Conservation (phyloP, 2,797 vertebrate species). For the Avahi laniger region DNA sequence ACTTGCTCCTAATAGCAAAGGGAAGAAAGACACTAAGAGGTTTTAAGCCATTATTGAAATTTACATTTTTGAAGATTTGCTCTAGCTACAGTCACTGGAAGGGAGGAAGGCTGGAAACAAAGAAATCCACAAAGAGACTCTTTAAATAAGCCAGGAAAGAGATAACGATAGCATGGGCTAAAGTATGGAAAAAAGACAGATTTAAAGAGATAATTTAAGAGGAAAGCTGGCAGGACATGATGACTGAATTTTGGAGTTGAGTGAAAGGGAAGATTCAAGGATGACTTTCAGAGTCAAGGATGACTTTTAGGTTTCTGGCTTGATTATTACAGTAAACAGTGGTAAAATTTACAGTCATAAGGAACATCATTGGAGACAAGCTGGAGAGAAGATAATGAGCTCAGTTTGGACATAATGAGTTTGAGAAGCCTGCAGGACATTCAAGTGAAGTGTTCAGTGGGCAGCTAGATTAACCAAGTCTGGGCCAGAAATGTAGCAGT, state of each 20-base stretch:
- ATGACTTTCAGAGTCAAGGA: background rate
- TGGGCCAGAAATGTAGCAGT: background rate
- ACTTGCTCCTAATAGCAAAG: background rate
- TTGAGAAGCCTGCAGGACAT: background rate
- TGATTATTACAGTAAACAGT: background rate
- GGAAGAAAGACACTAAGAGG: background rate
- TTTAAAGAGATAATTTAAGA: background rate
- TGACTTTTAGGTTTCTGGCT: background rate
- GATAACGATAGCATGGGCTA: background rate
- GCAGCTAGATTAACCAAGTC: background rate
- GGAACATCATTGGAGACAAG: background rate
- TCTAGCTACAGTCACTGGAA: background rate
- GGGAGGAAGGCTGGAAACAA: background rate
- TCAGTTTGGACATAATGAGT: background rate
- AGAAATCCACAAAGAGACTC: background rate
- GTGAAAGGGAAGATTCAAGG: background rate
- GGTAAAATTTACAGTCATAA: background rate
- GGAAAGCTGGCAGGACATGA: background rate
- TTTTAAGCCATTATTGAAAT: background rate
- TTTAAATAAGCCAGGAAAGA: conserved; percentile 7
- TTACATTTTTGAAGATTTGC: background rate
- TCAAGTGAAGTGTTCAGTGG: background rate
- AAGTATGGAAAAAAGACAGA: background rate
- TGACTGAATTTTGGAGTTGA: conserved; percentile 1
- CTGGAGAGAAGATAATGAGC: background rate